These are phyloP conservation scores for Callionymus lyra DNA, from an alignment of 2,113 vertebrate species.

Conservation along the genomic window DNA sequence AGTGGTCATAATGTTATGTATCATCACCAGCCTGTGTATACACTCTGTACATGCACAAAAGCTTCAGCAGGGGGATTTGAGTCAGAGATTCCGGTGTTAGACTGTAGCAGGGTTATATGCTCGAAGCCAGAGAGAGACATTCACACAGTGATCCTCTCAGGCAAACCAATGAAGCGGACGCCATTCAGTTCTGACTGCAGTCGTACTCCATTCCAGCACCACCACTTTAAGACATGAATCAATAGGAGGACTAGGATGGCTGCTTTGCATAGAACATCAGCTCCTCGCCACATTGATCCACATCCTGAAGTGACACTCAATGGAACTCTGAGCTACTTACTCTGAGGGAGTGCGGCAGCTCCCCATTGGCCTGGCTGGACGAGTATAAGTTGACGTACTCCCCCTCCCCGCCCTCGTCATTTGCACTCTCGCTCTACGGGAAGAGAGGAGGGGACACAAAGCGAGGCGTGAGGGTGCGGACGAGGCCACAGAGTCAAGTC, in stretches of 20 bases:
- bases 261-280: not conserved
- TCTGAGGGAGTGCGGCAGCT: constrained; percentile 76
- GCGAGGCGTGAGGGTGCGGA: constrained; percentile 38
- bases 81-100: constrained; percentile 25
- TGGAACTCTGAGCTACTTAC: constrained; percentile 76
- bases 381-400: constrained; percentile 93
- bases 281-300: constrained; percentile 20
- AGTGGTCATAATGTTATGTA: no score
- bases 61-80: not conserved
- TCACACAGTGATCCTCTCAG: constrained; percentile 24
- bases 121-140: constrained; percentile 32
- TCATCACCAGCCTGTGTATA: no score
- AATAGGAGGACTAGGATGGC: constrained; percentile 1
- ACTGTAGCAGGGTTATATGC: constrained; percentile 31
- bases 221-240: constrained; percentile 37
- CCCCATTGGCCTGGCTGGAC: constrained; percentile 84
- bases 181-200: constrained; percentile 31
- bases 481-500: constrained; percentile 23
- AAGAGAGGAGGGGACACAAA: constrained; percentile 66
- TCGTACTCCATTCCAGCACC: constrained; percentile 34
- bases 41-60: no score
- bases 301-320: constrained; percentile 35
- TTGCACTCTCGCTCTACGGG: constrained; percentile 83
- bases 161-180: constrained; percentile 30
- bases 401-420: constrained; percentile 88